Conservation (phyloP, 2,113 vertebrate genomes). For the Pygoscelis adeliae region DNA sequence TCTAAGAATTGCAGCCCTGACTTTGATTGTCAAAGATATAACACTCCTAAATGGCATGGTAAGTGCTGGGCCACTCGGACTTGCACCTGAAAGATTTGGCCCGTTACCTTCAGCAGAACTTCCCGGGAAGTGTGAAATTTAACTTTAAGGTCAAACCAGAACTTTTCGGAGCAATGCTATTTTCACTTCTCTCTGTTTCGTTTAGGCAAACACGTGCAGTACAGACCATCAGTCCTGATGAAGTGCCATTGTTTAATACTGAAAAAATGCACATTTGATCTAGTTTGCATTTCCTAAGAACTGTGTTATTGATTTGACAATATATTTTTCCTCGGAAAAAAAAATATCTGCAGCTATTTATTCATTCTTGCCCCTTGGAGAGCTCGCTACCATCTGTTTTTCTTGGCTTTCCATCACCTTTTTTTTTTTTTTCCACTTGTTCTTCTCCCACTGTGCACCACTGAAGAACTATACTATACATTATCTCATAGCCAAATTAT, state of each 20-base stretch:
- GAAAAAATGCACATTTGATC: conserved; percentile 30
- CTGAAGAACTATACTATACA: conserved; percentile 21
- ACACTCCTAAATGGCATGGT: neutral
- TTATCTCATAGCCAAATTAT: conserved; percentile 63
- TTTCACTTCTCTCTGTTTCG: neutral
- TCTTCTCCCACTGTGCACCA: conserved; percentile 49
- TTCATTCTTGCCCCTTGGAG: conserved; percentile 58
- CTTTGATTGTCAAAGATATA: neutral
- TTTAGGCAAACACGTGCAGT: neutral
- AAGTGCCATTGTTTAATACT: conserved; percentile 36
- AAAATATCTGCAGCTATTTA: conserved; percentile 46
- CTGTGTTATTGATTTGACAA: conserved; percentile 51
- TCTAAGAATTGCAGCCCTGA: neutral
- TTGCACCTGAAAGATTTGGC: neutral
- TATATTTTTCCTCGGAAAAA: conserved; percentile 9
- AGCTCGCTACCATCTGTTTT: conserved; percentile 59
- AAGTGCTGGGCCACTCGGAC: neutral
- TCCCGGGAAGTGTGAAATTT: neutral
- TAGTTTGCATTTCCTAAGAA: conserved; percentile 25
- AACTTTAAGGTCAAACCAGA: neutral
- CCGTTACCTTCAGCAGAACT: neutral
- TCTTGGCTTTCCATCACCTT: conserved; percentile 58
- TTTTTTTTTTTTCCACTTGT: conserved; percentile 24
- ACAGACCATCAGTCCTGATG: neutral
- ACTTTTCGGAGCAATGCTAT: neutral